Evolutionary conservation across 2,888 invertebrate species (phyloP).

Genomic region (Caenorhabditis auriculariae): DNA sequence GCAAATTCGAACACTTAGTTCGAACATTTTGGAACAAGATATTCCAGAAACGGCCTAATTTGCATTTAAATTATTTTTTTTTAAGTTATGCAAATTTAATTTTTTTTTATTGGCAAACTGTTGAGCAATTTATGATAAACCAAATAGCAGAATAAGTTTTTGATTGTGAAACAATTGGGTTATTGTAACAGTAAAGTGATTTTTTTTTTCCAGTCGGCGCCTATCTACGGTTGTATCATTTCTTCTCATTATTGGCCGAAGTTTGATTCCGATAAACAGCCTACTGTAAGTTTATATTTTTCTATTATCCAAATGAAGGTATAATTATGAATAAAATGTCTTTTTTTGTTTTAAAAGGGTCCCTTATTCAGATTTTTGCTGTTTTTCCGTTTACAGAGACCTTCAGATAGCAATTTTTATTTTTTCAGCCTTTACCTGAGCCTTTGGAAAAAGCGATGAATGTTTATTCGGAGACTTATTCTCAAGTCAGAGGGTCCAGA

Average conservation of each 20-base stretch:
- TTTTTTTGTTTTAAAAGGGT: neutral
- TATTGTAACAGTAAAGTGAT: too few relatives aligned
- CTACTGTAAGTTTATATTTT: constrained; percentile 11
- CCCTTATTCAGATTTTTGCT: neutral
- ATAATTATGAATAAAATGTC: neutral
- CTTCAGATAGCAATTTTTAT: constrained; percentile 1
- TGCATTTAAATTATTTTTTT: too few relatives aligned
- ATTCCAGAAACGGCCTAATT: too few relatives aligned
- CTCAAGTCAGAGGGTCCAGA: constrained; percentile 27
- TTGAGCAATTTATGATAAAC: too few relatives aligned
- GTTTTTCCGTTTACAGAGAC: neutral
- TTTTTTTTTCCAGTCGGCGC: constrained; percentile 69
- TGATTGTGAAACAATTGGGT: too few relatives aligned
- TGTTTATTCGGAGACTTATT: constrained; percentile 27
- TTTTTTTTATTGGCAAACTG: too few relatives aligned
- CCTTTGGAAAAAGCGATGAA: constrained; percentile 28
- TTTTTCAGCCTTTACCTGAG: constrained; percentile 26
- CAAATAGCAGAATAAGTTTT: too few relatives aligned
- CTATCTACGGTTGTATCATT: constrained; percentile 83
- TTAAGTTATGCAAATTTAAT: too few relatives aligned
- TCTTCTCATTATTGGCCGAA: constrained; percentile 96
- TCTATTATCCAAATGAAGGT: neutral
- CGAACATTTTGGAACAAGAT: too few relatives aligned
- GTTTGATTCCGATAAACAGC: constrained; percentile 24
- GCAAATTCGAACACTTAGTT: too few relatives aligned